Evolutionary conservation across 2,888 invertebrate species (phyloP).

Genomic region (Pollenia amentaria): DNA sequence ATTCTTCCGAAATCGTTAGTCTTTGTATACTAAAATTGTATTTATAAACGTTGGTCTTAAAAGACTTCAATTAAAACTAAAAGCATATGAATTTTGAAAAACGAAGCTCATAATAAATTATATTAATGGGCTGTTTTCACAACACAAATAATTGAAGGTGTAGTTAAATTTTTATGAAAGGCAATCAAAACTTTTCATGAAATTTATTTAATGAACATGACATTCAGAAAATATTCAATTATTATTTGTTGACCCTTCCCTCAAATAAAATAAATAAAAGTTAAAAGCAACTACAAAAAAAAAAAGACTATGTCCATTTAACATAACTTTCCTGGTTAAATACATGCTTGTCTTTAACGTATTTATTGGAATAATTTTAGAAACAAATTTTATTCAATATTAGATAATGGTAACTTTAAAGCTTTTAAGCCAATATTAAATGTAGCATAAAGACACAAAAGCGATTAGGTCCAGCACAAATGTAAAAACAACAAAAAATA

Average conservation of each 20-base stretch:
- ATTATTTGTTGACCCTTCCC: conserved; percentile 11
- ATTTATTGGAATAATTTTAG: conserved; percentile 30
- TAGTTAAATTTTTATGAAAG: too few species aligned
- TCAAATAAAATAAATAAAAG: background rate
- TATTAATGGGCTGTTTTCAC: too few species aligned
- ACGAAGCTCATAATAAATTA: background rate
- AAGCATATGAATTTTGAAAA: too few species aligned
- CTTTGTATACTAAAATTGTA: too few species aligned
- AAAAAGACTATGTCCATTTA: conserved; percentile 16
- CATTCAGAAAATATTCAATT: conserved; percentile 18
- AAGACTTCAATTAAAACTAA: too few species aligned
- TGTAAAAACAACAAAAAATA: conserved; percentile 55
- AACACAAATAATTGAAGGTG: too few species aligned
- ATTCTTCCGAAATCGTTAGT: too few species aligned
- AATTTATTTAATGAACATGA: background rate
- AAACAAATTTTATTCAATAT: conserved; percentile 69
- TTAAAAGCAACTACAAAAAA: background rate
- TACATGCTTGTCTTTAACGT: conserved; percentile 26
- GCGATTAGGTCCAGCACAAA: conserved; percentile 75
- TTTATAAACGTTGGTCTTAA: too few species aligned
- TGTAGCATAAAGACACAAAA: conserved; percentile 84
- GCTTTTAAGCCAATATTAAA: conserved; percentile 84
- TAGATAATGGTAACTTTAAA: conserved; percentile 81
- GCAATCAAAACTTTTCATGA: too few species aligned
- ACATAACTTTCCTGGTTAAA: conserved; percentile 25